These are phyloP conservation scores for Henricia sp. DNA, from an alignment of 53 echinoderm and acorn worm species.

Conservation along the genomic window DNA sequence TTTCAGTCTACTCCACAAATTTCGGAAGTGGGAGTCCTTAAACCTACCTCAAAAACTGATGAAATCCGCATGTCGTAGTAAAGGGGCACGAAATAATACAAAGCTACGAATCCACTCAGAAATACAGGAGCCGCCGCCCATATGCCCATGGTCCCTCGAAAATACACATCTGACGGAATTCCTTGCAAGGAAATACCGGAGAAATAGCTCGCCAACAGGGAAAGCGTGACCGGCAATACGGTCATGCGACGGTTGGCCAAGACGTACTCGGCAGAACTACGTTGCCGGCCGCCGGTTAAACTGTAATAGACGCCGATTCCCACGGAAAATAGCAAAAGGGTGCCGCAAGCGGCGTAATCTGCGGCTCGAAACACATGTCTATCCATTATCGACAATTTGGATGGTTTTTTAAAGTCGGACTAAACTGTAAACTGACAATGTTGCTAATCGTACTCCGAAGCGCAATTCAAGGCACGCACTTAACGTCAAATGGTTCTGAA, in stretches of 20 bases:
- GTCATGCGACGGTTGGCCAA: slow-evolving; percentile 27
- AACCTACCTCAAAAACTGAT: slow-evolving; percentile 24
- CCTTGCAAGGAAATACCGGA: slow-evolving; percentile 24
- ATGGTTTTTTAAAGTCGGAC: neutral
- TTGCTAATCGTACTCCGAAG: neutral
- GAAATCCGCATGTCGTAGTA: slow-evolving; percentile 18
- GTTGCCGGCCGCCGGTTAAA: slow-evolving; percentile 26
- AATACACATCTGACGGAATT: slow-evolving; percentile 17
- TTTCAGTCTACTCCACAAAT: no score
- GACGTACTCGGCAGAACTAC: slow-evolving; percentile 14
- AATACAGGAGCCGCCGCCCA: neutral
- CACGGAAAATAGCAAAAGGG: neutral
- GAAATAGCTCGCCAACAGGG: slow-evolving; percentile 23
- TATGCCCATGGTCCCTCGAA: slow-evolving; percentile 15
- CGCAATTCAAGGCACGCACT: neutral
- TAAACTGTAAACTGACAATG: neutral
- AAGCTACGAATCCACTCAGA: neutral
- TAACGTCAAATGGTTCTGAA: no score
- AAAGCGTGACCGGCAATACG: slow-evolving; percentile 21
- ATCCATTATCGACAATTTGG: no score
- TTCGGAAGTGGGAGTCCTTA: neutral
- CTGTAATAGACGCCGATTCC: slow-evolving; percentile 25
- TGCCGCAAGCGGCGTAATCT: slow-evolving; percentile 28
- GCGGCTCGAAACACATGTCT: neutral
- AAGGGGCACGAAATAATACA: slow-evolving; percentile 12